A percentile compares a stretch with the other conserved stretches of the same genome.
phyloP scores from a whole-genome alignment of 2,888 invertebrate genomes.

The Halocaridina rubra region DNA sequence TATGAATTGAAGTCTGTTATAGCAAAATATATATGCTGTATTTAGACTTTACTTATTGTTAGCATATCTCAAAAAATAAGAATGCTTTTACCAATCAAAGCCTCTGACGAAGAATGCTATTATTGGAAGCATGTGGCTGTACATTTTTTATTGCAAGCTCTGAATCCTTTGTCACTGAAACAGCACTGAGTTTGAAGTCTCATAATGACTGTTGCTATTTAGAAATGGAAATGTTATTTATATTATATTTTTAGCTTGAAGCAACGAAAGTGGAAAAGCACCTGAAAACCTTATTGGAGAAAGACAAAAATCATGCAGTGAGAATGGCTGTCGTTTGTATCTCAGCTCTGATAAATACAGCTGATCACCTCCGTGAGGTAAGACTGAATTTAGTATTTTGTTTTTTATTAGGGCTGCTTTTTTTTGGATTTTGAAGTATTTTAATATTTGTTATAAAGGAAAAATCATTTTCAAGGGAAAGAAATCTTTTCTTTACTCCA shows the following conservation, averaged over 20 bases:
- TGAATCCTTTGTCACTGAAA: no score
- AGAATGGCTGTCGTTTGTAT: conserved; percentile 16
- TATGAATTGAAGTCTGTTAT: no score
- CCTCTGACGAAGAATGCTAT: no score
- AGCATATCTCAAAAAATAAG: not conserved
- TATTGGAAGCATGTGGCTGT: no score
- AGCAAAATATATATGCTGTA: no score
- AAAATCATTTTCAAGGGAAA: not conserved
- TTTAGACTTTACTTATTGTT: no score
- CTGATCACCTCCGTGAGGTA: conserved; percentile 25
- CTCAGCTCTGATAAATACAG: not conserved
- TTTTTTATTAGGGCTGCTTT: no score
- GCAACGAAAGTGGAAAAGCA: conserved; percentile 24
- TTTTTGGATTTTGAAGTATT: no score
- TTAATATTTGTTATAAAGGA: no score
- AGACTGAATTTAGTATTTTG: no score
- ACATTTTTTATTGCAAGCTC: no score
- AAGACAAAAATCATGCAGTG: not conserved
- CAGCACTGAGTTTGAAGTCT: not conserved
- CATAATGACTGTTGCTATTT: not conserved
- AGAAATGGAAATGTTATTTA: not conserved
- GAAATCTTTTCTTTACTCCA: not conserved
- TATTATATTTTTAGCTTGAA: not conserved
- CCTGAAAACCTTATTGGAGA: not conserved
- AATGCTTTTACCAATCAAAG: not conserved